Evolutionary conservation across 92 coral and sea anemone genomes (phyloP).

Genomic region (Zoanthus gigantus): DNA sequence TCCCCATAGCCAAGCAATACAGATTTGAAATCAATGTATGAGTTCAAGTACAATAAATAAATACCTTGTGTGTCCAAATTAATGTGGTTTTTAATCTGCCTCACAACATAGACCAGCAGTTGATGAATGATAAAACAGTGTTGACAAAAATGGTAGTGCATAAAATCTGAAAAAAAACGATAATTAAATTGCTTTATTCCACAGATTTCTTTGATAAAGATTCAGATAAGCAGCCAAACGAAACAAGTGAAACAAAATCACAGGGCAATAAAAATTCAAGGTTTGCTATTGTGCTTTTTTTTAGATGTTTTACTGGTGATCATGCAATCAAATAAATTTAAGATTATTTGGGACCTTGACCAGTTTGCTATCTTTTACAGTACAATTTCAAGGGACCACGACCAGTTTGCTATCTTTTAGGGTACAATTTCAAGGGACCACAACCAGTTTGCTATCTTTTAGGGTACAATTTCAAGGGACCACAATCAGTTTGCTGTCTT

Average conservation of each 20-base stretch:
- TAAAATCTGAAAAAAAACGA: neutral
- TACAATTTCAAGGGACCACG: neutral
- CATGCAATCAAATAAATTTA: neutral
- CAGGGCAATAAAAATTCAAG: neutral
- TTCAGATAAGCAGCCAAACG: conserved; percentile 46
- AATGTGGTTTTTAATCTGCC: no score
- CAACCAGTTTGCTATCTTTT: neutral
- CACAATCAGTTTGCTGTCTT: neutral
- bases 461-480: neutral
- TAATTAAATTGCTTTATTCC: conserved; percentile 13
- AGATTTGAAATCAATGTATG: no score
- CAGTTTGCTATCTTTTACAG: neutral
- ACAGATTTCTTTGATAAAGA: conserved; percentile 83
- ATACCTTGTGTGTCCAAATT: no score
- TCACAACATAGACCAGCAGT: no score
- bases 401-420: no score
- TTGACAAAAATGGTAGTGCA: neutral
- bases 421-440: no score
- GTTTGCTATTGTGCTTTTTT: neutral
- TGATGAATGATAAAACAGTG: neutral
- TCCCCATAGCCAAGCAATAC: no score
- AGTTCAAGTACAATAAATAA: no score
- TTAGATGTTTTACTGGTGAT: neutral
- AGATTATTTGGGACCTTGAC: neutral
- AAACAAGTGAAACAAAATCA: conserved; percentile 49